phyloP scores from a whole-genome alignment of 2,113 vertebrate genomes.

The Crocuta crocuta region DNA sequence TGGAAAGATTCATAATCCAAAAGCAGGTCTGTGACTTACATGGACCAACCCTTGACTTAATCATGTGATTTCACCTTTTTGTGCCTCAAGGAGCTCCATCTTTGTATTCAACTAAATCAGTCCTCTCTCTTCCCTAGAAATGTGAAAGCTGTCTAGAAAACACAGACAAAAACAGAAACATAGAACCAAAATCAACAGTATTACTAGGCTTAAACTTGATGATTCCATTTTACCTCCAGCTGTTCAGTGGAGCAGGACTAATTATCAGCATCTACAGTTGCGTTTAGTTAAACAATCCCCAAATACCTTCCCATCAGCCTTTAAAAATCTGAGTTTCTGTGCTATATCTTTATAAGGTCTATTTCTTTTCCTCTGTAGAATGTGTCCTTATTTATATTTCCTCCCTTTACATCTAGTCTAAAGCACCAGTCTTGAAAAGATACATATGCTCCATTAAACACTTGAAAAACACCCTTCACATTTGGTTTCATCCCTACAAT shows the following conservation, averaged over 20 bases:
- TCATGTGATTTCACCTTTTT: not conserved
- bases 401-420: not conserved
- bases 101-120: not conserved
- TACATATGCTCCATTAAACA: not conserved
- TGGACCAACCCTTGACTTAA: not conserved
- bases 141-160: constrained; percentile 41
- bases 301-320: not conserved
- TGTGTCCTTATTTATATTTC: not conserved
- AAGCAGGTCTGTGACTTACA: not conserved
- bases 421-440: not conserved
- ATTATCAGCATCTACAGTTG: not conserved
- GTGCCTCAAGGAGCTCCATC: not conserved
- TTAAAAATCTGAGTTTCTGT: not conserved
- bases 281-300: not conserved
- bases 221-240: not conserved
- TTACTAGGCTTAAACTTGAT: not conserved
- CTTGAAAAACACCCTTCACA: not conserved
- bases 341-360: not conserved
- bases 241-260: not conserved
- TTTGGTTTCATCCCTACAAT: not conserved
- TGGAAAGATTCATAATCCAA: constrained; percentile 9
- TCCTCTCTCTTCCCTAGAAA: not conserved
- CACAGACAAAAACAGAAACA: constrained; percentile 1
- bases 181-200: not conserved
- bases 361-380: not conserved